Evolutionary conservation across 2,888 invertebrate genomes (phyloP), one percentile per base, ranked within the genome.

Genomic region (Iphiclides podalirius): DNA sequence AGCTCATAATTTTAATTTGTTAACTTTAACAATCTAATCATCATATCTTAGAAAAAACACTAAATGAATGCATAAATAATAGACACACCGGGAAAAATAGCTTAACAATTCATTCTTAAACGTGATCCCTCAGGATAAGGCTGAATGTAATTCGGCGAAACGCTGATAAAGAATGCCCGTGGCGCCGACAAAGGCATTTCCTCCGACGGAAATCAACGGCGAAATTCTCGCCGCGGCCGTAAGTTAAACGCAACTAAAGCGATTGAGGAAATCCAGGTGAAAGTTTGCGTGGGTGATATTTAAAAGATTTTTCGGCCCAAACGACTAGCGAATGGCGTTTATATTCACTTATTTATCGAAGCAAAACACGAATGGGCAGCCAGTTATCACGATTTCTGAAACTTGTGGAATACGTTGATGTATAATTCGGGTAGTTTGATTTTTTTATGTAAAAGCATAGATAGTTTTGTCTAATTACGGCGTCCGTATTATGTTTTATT

Each of bases 121-220:
- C 31, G 31, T 31, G 31, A 31, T 11, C 31, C 31, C 11, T 31
- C 31, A 31, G 31, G 31, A 31, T 31, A 31, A 11, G 31, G 11
- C n/a, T n/a, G 31, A 31, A 31, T 31, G 12, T 31, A 31, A 31
- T 31, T 31, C n/a, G 6, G 31, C n/a, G 31, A n/a, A 11, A 31
- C n/a, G 31, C 31, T 31, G 31, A 20, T 42, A 36, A 35, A 2
- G 6, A 36, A 35, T 13, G 26, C 35, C 36, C n/a, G 17, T 12
- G 11, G 14, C 11, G 14, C 26, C 41, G 41, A 13, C 1, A 31
- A 47, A 37, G 11, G 36, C 31, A 42, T 47, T 47, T 47, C 47
- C 47, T 41, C n/a, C 15, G 4, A 28, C 41, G 41, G 35, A 40
- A 36, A 35, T 1, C 28, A 41, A 16, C 16, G 34, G 11, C 8